Base-by-base conservation (phyloP, 30 jellyfish, hydroid and myxozoan species). In the Aurelia aurita region DNA sequence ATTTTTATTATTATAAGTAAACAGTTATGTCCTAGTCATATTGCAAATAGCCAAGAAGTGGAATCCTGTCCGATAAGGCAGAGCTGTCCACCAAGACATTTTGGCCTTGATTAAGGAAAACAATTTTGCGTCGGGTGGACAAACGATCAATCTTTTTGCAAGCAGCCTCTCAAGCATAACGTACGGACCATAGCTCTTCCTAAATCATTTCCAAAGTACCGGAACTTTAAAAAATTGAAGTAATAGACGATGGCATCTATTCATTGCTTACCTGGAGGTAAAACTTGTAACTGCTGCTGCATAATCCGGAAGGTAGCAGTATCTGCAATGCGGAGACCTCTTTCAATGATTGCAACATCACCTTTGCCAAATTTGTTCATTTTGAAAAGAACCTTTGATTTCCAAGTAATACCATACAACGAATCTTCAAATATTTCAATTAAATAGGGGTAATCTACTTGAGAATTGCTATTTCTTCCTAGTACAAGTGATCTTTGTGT, bases 391-490 rank as follows among this genome's bases (percentile, higher is more conserved):
- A 28, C 64, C 10, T 86, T 95, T 16, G 96, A 61, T 59, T 72
- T 49, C 91, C 87, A 76, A 57, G 95, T 94, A 31, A 94, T 47
- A 3, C 97, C 97, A 53, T 75, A 94, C 9, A 94, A 16, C 53
- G 62, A 49, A 67, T 84, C 97, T 66, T 94, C 99, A 65, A 94
- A 94, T 31, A 94, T 85, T 39, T 86, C 94, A 44, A 94, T 94
- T 3, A 96, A 22, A 63, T 71, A 79, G 28, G 99, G 99, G 46
- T 60, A 65, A 22, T 69, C 89, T 25, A 88, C 35, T 1, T 22
- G 13, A 3, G 96, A 62, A 72, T 58, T 65, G 0, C 20, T 58
- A 6, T n/a, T 45, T 31, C 85, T 26, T 19, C 94, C 62, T 20
- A 54, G 43, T 10, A 89, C 93, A 46, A 85, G 66, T n/a, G 87